Evolutionary conservation across 2,797 vertebrate genomes (phyloP).

Genomic region (Poliocrania exsul): DNA sequence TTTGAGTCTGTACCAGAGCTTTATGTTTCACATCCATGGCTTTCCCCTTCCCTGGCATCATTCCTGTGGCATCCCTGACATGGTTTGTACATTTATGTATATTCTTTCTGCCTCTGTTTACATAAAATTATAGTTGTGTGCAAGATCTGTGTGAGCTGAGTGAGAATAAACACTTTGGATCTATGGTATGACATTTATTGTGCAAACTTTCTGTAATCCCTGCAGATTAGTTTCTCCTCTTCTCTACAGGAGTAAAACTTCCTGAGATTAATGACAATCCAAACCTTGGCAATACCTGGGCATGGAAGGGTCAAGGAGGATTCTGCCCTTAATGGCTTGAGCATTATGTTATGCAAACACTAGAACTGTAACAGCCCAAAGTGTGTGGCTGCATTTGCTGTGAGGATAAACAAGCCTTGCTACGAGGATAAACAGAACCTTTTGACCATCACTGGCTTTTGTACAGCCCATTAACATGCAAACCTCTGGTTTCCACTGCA

Average conservation of each 20-base stretch:
- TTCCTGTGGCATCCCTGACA: not conserved
- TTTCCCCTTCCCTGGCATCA: not conserved
- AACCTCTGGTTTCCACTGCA: not conserved
- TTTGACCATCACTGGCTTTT: not conserved
- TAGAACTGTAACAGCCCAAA: not conserved
- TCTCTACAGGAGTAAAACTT: not conserved
- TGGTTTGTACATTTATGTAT: not conserved
- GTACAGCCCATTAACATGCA: not conserved
- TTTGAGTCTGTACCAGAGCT: not conserved
- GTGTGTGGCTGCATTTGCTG: not conserved
- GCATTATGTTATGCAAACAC: not conserved
- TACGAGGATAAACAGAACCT: slow-evolving; percentile 9
- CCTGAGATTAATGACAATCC: not conserved
- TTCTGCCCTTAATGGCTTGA: not conserved
- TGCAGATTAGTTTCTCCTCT: not conserved
- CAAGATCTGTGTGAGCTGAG: not conserved
- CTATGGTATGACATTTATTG: not conserved
- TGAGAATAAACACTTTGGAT: not conserved
- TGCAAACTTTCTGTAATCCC: not conserved
- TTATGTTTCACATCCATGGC: no score
- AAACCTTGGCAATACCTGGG: not conserved
- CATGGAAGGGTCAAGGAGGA: not conserved
- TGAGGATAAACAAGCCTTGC: not conserved
- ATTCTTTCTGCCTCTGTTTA: not conserved
- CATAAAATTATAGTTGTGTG: not conserved